These are phyloP conservation scores for Steatornis caripensis DNA, from an alignment of 2,113 vertebrate genomes.

Conservation along the genomic window DNA sequence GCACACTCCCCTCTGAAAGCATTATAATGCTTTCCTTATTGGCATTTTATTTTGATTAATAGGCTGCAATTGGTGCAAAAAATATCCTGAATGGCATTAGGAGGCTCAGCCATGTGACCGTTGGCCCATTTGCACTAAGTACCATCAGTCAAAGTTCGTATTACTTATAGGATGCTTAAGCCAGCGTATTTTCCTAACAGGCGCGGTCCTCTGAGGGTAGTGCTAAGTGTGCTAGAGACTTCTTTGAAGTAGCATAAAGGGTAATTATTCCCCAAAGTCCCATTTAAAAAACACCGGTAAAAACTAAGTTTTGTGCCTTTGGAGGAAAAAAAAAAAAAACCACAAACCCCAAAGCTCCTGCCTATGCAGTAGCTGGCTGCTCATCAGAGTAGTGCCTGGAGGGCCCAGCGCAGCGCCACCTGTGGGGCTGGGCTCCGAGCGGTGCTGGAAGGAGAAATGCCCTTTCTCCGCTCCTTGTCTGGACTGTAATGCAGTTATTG, in stretches of 20 bases:
- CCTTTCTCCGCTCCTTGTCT: not conserved
- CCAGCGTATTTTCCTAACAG: not conserved
- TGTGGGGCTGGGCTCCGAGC: not conserved
- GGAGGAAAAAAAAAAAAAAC: not conserved
- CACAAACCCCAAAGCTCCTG: not conserved
- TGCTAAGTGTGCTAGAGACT: not conserved
- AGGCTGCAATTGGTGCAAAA: constrained; percentile 35
- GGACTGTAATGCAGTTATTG: not conserved
- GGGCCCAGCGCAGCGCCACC: not conserved
- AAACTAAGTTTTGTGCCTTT: not conserved
- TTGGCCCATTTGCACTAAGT: constrained; percentile 21
- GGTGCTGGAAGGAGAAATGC: accelerated
- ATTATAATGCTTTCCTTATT: constrained; percentile 31
- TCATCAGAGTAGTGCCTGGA: not conserved
- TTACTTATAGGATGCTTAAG: constrained; percentile 32
- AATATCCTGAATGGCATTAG: constrained; percentile 23
- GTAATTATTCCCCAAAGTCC: not conserved
- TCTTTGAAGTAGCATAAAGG: constrained; percentile 10
- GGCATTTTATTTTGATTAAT: constrained; percentile 57
- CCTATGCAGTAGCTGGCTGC: not conserved
- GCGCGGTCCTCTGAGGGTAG: not conserved
- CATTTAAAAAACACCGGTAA: not conserved
- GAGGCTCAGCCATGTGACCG: not conserved
- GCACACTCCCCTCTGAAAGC: constrained; percentile 10
- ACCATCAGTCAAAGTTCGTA: constrained; percentile 1